Base-by-base conservation (phyloP, 2,113 vertebrate species). In the Perca flavescens region DNA sequence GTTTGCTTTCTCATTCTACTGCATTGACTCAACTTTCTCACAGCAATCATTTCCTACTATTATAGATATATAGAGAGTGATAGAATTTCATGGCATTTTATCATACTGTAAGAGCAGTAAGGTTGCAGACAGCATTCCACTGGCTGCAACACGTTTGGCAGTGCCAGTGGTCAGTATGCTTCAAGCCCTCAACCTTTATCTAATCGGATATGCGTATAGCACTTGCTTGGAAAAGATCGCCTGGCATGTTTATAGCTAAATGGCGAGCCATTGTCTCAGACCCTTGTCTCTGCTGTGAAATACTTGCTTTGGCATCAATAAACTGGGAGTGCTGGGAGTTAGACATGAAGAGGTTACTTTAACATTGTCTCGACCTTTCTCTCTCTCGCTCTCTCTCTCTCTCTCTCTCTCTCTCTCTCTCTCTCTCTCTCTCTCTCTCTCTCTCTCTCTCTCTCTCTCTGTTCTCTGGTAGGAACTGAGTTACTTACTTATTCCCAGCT, bases 251-350 rank as follows among this genome's bases (percentile, higher is more conserved):
- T 12, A 11, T 53, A 40, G 60, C 50, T 25, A 66, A 47, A 74
- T 43, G 15, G 3, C 0, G 31, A 57, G 28, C 21, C 65, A 75
- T 75, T 80, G 63, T 86, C 57, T 76, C 49, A 74, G 53, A 43
- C 34, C 15, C 12, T 62, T 16, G 22, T 28, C 21, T 68, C 50
- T 43, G 13, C 69, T 69, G 40, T 79, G 79, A 79, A 50, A 66
- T 85, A 75, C 86, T 87, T 82, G 36, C 52, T 82, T 85, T 82
- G 57, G 58, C 76, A 81, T 62, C 6, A 17, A 68, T 72, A 68
- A 60, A 49, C 21, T 56, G 63, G 34, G 25, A 76, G 17, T 53
- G 64, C 61, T 71, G 64, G 64, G 53, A 58, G 25, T 68, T 64
- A 77, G 66, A 74, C 47, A 77, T 7, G 15, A 22, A 36, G 56